Base-by-base conservation (phyloP, 2,888 invertebrate species). In the Lobophora halterata region DNA sequence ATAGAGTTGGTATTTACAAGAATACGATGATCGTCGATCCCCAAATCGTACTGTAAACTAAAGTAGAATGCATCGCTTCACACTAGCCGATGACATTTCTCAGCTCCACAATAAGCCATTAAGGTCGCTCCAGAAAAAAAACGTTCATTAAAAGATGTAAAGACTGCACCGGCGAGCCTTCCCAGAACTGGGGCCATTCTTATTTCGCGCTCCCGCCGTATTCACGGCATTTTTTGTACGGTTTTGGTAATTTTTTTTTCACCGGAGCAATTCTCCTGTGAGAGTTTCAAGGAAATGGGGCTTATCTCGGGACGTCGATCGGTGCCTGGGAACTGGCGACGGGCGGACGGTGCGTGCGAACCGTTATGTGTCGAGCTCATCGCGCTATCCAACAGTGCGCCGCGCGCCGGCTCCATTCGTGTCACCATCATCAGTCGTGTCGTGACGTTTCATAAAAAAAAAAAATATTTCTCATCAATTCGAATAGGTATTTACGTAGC, bases 191-290 rank as follows among this genome's bases (percentile, higher is more conserved):
- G 61, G 68, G 60, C 83, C 80, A 86, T 86, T 87, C 85, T 86
- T 82, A 82, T 85, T 85, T 85, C 72, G 85, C 80, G 81, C 79
- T 80, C 82, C 80, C 77, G 81, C 80, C 77, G 79, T 86, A 82
- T 86, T 86, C 80, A 81, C 67, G 59, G 65, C 53, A 60, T 68
- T 77, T 85, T 85, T 82, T 78, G 71, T 73, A 61, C 54, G 58
- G 65, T 67, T 79, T 79, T 73, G 68, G 74, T 77, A 52, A 65
- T 76, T 82, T 80, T 63, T n/a, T 79, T 82, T 85, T 74, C 63
- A 74, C 69, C 64, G 71, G 73, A 77, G 83, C 83, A 82, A 79
- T 74, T 70, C 75, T 74, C 72, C 74, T 81, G 79, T 77, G 78
- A 77, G 79, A 71, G 61, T 71, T 87, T 82, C 85, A 74, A 81